Conservation (phyloP, 2,888 invertebrate species). For the Machimus rusticus region DNA sequence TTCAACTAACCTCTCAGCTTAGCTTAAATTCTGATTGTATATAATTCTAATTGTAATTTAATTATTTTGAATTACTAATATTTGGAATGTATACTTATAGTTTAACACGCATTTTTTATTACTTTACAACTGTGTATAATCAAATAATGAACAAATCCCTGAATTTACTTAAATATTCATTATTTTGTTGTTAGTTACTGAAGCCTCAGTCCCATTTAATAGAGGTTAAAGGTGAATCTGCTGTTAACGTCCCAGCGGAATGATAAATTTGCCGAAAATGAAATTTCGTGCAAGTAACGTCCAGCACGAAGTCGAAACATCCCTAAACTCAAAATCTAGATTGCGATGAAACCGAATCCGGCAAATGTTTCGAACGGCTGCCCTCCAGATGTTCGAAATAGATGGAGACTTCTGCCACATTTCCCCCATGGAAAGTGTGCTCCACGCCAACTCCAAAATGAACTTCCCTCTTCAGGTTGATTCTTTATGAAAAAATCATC, state of each 20-base stretch:
- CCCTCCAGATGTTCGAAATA: neutral
- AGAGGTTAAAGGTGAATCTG: neutral
- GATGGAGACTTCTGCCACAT: neutral
- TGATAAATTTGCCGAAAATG: neutral
- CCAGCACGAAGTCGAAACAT: neutral
- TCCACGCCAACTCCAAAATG: neutral
- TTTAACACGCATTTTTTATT: too few species aligned
- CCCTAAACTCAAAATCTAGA: neutral
- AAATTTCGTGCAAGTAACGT: neutral
- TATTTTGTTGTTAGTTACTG: neutral
- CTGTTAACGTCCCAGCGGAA: neutral
- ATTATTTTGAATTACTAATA: too few species aligned
- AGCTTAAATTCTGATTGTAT: too few species aligned
- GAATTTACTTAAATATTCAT: neutral
- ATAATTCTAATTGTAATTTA: too few species aligned
- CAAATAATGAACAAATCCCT: too few species aligned
- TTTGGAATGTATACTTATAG: too few species aligned
- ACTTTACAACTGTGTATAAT: too few species aligned
- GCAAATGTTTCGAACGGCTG: neutral
- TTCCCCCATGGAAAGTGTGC: neutral
- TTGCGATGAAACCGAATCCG: neutral
- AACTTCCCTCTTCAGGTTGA: neutral
- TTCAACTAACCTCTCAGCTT: too few species aligned
- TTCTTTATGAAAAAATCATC: neutral
- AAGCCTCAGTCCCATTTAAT: neutral